phyloP scores from a whole-genome alignment of 2,113 vertebrate genomes.

The Saguinus imperator region DNA sequence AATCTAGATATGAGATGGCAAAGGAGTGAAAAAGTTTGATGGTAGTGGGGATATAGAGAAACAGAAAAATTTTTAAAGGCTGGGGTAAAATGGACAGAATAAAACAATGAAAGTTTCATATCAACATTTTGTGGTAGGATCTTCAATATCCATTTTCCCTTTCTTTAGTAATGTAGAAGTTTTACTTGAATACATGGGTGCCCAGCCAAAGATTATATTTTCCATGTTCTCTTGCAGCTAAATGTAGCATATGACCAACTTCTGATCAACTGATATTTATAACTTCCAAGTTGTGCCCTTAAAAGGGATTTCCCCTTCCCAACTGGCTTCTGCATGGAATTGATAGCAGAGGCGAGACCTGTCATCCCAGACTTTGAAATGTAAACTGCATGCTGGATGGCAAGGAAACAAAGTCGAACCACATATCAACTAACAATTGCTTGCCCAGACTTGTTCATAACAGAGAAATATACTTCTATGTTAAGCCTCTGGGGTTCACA shows the following conservation, averaged over 20 bases:
- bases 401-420: background rate
- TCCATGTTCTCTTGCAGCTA: background rate
- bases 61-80: background rate
- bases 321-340: background rate
- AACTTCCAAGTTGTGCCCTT: background rate
- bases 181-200: background rate
- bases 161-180: background rate
- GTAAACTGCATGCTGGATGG: background rate
- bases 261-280: background rate
- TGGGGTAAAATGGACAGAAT: background rate
- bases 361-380: background rate
- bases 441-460: background rate
- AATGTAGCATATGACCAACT: background rate
- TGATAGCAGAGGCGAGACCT: background rate
- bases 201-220: background rate
- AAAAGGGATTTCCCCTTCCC: background rate
- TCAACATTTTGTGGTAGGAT: background rate
- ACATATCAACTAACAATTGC: background rate
- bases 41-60: background rate
- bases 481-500: background rate
- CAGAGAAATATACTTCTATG: background rate
- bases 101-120: conserved; percentile 34
- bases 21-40: background rate
- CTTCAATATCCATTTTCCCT: background rate
- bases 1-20: background rate